A percentile compares a stretch with the other conserved stretches of the same genome.
Conservation (phyloP, 2,888 invertebrate genomes). For the Quadriops clusia region DNA sequence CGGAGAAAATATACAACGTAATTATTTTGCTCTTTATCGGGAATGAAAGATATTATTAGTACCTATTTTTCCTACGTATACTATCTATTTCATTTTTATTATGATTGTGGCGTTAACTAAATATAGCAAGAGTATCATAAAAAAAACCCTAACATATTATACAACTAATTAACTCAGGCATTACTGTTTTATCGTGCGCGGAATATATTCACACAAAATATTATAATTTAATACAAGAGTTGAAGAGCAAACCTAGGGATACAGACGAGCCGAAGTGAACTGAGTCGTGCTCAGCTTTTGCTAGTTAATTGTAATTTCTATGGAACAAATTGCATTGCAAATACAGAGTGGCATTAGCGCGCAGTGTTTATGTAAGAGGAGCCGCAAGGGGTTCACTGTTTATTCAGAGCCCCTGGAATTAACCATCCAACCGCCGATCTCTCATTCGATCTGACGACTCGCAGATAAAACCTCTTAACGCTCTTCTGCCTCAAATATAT, state of each 20-base stretch:
- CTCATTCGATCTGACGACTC: constrained; percentile 27
- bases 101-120: constrained; percentile 1
- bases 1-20: too few species aligned
- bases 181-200: too few species aligned
- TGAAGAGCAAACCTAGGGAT: constrained; percentile 11
- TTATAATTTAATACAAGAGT: constrained; percentile 12
- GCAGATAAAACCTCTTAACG: constrained; percentile 33
- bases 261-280: constrained; percentile 22
- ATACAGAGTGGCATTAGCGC: constrained; percentile 30
- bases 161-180: too few species aligned
- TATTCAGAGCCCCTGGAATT: constrained; percentile 35
- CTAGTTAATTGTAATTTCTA: constrained; percentile 34
- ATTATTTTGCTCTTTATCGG: too few species aligned
- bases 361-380: constrained; percentile 31
- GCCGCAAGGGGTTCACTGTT: constrained; percentile 25
- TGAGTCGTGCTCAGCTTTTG: constrained; percentile 29
- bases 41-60: too few species aligned
- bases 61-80: too few species aligned
- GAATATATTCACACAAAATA: constrained; percentile 3
- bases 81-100: constrained; percentile 9
- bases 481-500: constrained; percentile 20
- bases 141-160: too few species aligned
- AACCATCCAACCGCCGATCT: constrained; percentile 30
- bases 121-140: not conserved
- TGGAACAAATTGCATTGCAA: constrained; percentile 29